A percentile compares a stretch with the other conserved stretches of the same genome.
phyloP scores from a whole-genome alignment of 2,797 vertebrate species.

The Remorina albescens region DNA sequence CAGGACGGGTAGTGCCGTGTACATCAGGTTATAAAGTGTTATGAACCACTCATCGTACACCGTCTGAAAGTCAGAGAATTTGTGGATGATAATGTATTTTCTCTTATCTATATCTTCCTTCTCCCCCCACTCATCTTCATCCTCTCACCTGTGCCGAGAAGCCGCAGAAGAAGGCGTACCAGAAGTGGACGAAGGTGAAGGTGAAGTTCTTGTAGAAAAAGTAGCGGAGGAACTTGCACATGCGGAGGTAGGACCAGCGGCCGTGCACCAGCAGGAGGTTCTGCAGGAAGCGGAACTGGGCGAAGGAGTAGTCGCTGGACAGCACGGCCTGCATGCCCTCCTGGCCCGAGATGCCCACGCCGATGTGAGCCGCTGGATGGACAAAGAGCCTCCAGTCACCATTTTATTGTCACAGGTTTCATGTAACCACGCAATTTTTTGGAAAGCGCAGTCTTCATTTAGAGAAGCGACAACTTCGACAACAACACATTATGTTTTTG shows the following conservation, averaged over 20 bases:
- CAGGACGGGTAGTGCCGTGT: constrained; percentile 94
- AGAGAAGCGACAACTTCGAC: background rate
- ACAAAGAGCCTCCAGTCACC: background rate
- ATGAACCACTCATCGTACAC: constrained; percentile 97
- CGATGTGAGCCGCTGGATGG: constrained; percentile 91
- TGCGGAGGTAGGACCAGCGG: constrained; percentile 96
- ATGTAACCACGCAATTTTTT: too few species aligned
- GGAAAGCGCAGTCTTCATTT: background rate
- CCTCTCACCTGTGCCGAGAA: constrained; percentile 95
- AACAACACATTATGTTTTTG: too few species aligned
- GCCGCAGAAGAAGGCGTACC: constrained; percentile 96
- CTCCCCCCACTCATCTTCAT: too few species aligned
- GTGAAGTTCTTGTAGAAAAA: constrained; percentile 99
- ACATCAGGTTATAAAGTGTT: constrained; percentile 94
- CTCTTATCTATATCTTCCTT: too few species aligned
- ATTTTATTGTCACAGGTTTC: too few species aligned
- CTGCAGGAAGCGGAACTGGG: constrained; percentile 94
- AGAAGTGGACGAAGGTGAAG: constrained; percentile 97
- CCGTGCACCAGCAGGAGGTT: constrained; percentile 95
- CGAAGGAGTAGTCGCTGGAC: constrained; percentile 94
- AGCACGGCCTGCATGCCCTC: constrained; percentile 96
- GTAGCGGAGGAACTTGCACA: constrained; percentile 97
- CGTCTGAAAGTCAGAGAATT: constrained; percentile 72
- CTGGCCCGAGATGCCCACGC: constrained; percentile 94
- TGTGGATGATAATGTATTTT: background rate